phyloP scores from a whole-genome alignment of 1,140 invertebrate genomes.

The Macrobrachium nipponense region DNA sequence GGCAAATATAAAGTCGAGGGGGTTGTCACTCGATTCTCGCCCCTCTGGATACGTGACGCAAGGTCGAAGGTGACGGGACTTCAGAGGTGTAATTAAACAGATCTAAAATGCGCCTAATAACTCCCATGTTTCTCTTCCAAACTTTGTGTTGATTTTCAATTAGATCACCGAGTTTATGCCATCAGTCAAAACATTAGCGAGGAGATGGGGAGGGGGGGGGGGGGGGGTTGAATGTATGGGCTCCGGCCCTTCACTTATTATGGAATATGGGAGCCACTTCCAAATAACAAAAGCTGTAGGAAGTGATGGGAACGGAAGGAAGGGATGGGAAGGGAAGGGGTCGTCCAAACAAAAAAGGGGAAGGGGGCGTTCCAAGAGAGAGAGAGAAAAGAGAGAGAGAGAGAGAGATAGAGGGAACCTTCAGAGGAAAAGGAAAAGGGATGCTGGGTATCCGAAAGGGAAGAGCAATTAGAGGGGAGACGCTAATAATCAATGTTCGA shows the following conservation, averaged over 20 bases:
- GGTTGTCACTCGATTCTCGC: neutral
- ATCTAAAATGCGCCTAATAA: constrained; percentile 32
- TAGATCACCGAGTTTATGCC: neutral
- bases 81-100: constrained; percentile 34
- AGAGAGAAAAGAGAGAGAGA: neutral
- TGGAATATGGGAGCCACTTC: neutral
- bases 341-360: neutral
- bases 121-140: constrained; percentile 27
- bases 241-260: no score
- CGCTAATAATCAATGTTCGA: no score
- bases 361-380: neutral
- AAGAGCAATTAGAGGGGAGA: no score
- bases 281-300: neutral
- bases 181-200: neutral
- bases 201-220: neutral
- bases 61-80: neutral
- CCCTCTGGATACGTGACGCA: neutral
- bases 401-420: no score
- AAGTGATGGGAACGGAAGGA: neutral
- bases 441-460: no score
- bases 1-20: constrained; percentile 26
- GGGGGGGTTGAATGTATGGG: neutral
- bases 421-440: no score
- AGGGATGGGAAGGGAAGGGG: neutral
- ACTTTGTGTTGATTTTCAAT: constrained; percentile 28